Evolutionary conservation across 2,888 invertebrate species (phyloP).

Genomic region (Macaria liturata): DNA sequence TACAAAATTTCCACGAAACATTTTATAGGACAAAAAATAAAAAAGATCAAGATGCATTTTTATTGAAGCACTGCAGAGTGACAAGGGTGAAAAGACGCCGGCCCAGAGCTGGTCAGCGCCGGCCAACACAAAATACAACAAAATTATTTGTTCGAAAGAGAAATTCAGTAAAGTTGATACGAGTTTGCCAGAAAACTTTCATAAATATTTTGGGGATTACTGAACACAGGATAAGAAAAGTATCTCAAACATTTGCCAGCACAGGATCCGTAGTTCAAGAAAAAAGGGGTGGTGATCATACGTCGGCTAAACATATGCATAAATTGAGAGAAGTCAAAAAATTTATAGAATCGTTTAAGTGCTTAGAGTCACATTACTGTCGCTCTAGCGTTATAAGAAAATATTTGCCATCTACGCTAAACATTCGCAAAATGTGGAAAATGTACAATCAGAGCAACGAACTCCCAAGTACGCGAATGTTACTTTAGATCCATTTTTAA

Average conservation of each 20-base stretch:
- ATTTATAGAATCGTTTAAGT: slow-evolving; percentile 28
- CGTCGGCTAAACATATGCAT: slow-evolving; percentile 26
- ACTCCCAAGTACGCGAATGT: slow-evolving; percentile 22
- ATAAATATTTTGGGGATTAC: slow-evolving; percentile 22
- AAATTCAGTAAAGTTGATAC: slow-evolving; percentile 23
- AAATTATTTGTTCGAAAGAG: slow-evolving; percentile 23
- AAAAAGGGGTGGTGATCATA: slow-evolving; percentile 34
- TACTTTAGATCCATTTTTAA: slow-evolving; percentile 32
- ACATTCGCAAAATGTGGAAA: slow-evolving; percentile 29
- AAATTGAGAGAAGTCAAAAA: slow-evolving; percentile 27
- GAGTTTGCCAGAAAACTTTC: slow-evolving; percentile 28
- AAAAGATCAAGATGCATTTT: too few species aligned
- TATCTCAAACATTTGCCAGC: slow-evolving; percentile 27
- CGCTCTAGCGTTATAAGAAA: slow-evolving; percentile 29
- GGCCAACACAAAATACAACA: slow-evolving; percentile 23
- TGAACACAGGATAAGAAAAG: slow-evolving; percentile 26
- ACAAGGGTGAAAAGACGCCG: too few species aligned
- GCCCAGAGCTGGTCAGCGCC: too few species aligned
- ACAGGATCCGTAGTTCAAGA: slow-evolving; percentile 29
- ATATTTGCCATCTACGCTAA: slow-evolving; percentile 32
- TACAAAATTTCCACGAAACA: too few species aligned
- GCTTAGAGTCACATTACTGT: slow-evolving; percentile 34
- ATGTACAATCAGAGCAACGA: slow-evolving; percentile 15
- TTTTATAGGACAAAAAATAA: too few species aligned
- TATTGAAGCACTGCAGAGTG: too few species aligned